Base-by-base conservation (phyloP, 2,113 vertebrate species). In the Triplophysa tibetana region DNA sequence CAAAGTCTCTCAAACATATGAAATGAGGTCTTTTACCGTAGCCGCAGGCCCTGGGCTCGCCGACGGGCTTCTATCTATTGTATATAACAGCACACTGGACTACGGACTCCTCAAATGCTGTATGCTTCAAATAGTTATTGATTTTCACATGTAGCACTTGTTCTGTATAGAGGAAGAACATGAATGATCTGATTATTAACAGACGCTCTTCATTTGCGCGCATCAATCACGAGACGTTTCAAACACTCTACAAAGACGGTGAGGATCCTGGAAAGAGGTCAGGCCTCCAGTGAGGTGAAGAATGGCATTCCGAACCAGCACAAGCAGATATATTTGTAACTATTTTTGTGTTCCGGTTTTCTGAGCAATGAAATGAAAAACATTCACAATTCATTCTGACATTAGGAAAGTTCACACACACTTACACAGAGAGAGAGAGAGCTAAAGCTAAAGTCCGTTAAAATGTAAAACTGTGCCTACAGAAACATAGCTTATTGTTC, bases 401-500 rank as follows among this genome's bases (percentile, higher is more conserved):
- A 81, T 38, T 63, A 41, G 62, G 58, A 70, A 56, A 78, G 65
- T 70, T 64, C n/a, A 38, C 50, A 50, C 92, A 89, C 89, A 87
- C 90, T 38, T 6, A 8, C 33, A 38, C 1, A 38, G 33, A 91
- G 91, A 88, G 81, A 78, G 85, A 85, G 83, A 82, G 88, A 89
- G 89, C 29, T 75, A 60, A 80, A 81, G 73, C 82, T 63, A 66
- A 63, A 65, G 89, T 75, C 70, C 8, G 54, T 41, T 74, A 91
- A 93, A 92, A 90, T 8, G 92, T 88, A 83, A 83, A 81, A 80
- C 88, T 87, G 92, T 93, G 58, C 66, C 89, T 86, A 91, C 91
- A 90, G 91, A 93, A 93, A 90, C 89, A 93, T 88, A 91, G 90
- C 86, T 95, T 94, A 95, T 96, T 93, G 91, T 94, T 93, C 89